phyloP scores from a whole-genome alignment of 2,888 invertebrate species.

The Colletes collaris region DNA sequence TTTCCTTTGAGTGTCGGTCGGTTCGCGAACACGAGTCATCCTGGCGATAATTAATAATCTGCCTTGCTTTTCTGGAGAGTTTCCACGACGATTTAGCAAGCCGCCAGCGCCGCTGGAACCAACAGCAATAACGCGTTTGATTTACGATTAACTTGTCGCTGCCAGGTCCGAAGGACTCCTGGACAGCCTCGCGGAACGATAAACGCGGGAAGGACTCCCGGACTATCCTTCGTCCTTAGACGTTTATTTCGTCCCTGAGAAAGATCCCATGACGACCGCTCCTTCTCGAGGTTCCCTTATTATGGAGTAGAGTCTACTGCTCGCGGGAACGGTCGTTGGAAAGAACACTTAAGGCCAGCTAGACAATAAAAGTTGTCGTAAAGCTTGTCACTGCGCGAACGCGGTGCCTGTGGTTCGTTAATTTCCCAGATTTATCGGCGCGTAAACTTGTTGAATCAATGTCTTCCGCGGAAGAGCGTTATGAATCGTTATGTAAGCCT shows the following conservation, averaged over 20 bases:
- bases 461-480: conserved; percentile 42
- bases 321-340: conserved; percentile 5
- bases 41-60: conserved; percentile 17
- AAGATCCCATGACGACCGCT: conserved; percentile 24
- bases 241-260: conserved; percentile 58
- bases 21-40: too few species aligned
- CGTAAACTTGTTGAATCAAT: conserved; percentile 67
- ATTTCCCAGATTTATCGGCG: conserved; percentile 66
- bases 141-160: conserved; percentile 72
- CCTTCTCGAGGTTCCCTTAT: conserved; percentile 44
- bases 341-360: conserved; percentile 39
- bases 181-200: conserved; percentile 15
- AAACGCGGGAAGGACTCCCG: conserved; percentile 11
- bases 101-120: not conserved
- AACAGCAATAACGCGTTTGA: conserved; percentile 73
- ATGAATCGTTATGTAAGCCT: conserved; percentile 44
- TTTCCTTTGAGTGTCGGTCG: too few species aligned
- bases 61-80: not conserved
- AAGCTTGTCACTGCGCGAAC: conserved; percentile 54
- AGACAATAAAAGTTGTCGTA: conserved; percentile 69
- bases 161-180: conserved; percentile 41
- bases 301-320: conserved; percentile 21
- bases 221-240: conserved; percentile 50
- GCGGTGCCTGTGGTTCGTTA: conserved; percentile 56
- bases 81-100: conserved; percentile 10